Evolutionary conservation across 2,888 invertebrate genomes (phyloP).

Genomic region (Pyralis farinalis): DNA sequence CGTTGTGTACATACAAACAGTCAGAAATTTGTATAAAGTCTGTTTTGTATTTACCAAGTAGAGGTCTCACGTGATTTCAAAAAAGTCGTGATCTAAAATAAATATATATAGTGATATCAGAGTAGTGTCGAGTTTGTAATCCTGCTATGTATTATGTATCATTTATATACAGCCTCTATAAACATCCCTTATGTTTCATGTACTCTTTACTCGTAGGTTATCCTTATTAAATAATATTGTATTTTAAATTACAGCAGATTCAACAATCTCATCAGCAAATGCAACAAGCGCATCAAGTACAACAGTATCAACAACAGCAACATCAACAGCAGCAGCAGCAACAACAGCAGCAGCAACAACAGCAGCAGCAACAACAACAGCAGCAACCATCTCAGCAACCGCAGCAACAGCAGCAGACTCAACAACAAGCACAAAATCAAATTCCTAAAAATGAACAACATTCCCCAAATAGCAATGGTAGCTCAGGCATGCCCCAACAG

Average conservation of each 20-base stretch:
- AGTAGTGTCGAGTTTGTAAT: no score
- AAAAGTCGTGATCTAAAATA: no score
- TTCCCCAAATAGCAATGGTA: slow-evolving; percentile 63
- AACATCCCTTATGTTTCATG: no score
- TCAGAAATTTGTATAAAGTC: no score
- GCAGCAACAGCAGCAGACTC: slow-evolving; percentile 48
- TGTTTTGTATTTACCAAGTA: no score
- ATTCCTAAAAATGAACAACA: slow-evolving; percentile 68
- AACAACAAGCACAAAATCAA: slow-evolving; percentile 46
- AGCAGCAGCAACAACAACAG: slow-evolving; percentile 53
- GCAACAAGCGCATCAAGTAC: slow-evolving; percentile 61
- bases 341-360: slow-evolving; percentile 49
- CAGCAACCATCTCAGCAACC: slow-evolving; percentile 48
- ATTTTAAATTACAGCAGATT: slow-evolving; percentile 35
- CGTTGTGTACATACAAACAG: no score
- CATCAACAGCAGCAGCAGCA: slow-evolving; percentile 51
- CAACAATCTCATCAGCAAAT: slow-evolving; percentile 54
- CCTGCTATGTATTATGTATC: no score
- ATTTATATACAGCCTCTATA: no score
- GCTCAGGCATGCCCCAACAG: slow-evolving; percentile 61
- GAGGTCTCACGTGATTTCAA: no score
- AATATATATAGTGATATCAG: no score
- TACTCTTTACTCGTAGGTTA: no score
- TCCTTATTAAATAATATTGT: neutral
- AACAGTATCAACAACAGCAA: slow-evolving; percentile 51